Evolutionary conservation across 2,888 invertebrate species (phyloP).

Genomic region (Oscheius onirici): DNA sequence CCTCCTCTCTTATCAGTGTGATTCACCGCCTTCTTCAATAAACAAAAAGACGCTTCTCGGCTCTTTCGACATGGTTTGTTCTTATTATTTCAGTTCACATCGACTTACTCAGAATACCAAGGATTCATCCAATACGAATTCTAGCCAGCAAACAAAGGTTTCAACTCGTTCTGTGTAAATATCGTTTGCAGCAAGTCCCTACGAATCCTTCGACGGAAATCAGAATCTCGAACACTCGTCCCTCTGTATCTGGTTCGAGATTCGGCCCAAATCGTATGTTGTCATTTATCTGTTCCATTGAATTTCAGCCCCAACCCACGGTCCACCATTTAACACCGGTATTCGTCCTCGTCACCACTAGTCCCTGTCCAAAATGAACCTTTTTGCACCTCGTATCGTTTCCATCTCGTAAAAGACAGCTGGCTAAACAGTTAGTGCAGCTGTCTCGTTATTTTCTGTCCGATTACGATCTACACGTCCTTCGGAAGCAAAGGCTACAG

Average conservation of each 20-base stretch:
- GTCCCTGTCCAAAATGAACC: background rate
- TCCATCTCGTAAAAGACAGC: constrained; percentile 17
- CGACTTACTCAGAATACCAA: too few relatives aligned
- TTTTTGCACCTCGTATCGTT: too few relatives aligned
- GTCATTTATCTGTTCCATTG: background rate
- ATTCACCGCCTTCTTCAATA: too few relatives aligned
- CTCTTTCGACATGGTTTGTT: too few relatives aligned
- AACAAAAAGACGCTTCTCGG: too few relatives aligned
- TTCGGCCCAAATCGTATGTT: background rate
- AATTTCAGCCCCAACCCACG: background rate
- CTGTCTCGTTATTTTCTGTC: constrained; percentile 23
- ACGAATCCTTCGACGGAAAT: too few relatives aligned
- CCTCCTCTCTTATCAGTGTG: too few relatives aligned
- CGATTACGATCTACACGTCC: constrained; percentile 10
- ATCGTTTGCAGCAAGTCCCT: too few relatives aligned
- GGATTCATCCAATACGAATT: too few relatives aligned
- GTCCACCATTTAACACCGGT: background rate
- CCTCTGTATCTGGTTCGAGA: background rate
- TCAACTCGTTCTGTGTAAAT: too few relatives aligned
- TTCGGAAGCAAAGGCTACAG: constrained; percentile 13
- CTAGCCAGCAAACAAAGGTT: too few relatives aligned
- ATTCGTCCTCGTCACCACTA: background rate
- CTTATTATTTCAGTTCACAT: too few relatives aligned
- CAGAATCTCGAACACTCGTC: background rate
- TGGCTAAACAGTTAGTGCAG: constrained; percentile 31